Evolutionary conservation across 2,797 vertebrate species (phyloP).

Genomic region (Heteromormyrus szaboi): DNA sequence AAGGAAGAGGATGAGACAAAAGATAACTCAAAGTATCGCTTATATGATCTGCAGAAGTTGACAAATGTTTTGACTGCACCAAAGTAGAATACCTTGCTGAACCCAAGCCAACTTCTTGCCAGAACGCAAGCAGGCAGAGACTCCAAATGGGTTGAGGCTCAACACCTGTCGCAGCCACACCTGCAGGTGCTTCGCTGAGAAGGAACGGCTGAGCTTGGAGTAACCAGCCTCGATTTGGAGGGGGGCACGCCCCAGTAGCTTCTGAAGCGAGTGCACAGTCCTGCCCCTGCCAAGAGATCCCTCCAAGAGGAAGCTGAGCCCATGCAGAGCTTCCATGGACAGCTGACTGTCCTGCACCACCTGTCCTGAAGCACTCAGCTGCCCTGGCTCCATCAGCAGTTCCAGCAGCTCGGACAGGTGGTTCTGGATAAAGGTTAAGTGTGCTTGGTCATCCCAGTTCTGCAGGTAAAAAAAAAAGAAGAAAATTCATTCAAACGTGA

Average conservation of each 20-base stretch:
- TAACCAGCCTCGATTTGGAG: slow-evolving; percentile 71
- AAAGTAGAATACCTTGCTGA: slow-evolving; percentile 71
- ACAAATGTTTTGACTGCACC: background rate
- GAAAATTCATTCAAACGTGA: background rate
- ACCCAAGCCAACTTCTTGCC: slow-evolving; percentile 91
- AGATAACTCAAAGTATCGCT: background rate
- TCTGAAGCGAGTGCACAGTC: slow-evolving; percentile 65
- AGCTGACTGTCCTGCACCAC: slow-evolving; percentile 62
- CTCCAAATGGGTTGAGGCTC: slow-evolving; percentile 76
- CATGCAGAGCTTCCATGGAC: slow-evolving; percentile 66
- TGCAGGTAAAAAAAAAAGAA: slow-evolving; percentile 37
- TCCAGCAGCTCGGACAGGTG: slow-evolving; percentile 80
- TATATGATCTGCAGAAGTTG: background rate
- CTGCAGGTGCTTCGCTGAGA: slow-evolving; percentile 72
- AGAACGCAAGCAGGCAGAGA: slow-evolving; percentile 73
- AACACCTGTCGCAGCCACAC: slow-evolving; percentile 71
- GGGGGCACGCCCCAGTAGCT: slow-evolving; percentile 69
- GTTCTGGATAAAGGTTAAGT: slow-evolving; percentile 74
- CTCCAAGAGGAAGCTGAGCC: slow-evolving; percentile 81
- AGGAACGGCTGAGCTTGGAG: slow-evolving; percentile 62
- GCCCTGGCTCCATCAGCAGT: slow-evolving; percentile 80
- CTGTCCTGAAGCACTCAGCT: slow-evolving; percentile 68
- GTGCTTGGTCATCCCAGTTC: slow-evolving; percentile 93
- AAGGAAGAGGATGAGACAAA: background rate
- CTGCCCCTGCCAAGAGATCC: slow-evolving; percentile 58